Evolutionary conservation across 1,140 invertebrate genomes (phyloP).

Genomic region (Drosophila busckii): DNA sequence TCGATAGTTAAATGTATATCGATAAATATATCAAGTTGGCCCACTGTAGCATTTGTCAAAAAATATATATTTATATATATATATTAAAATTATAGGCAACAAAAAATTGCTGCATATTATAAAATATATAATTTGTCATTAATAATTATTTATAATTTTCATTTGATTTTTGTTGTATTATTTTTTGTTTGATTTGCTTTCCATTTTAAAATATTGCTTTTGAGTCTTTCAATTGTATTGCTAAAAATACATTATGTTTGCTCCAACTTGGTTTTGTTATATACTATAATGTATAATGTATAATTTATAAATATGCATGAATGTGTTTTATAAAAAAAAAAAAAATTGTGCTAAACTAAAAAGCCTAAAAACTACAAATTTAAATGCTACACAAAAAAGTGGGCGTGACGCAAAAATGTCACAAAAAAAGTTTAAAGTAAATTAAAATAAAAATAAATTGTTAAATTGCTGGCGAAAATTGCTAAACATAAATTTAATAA

Average conservation of each 20-base stretch:
- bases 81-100: conserved; percentile 18
- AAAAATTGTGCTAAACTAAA: conserved; percentile 70
- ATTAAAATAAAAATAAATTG: conserved; percentile 31
- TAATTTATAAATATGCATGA: conserved; percentile 41
- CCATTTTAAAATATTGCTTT: conserved; percentile 64
- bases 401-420: conserved; percentile 28
- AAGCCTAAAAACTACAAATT: conserved; percentile 39
- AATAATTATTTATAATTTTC: conserved; percentile 25
- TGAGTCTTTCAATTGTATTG: conserved; percentile 70
- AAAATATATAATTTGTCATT: conserved; percentile 6
- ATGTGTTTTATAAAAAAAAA: conserved; percentile 40
- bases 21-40: too few species aligned
- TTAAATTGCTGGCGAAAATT: conserved; percentile 56
- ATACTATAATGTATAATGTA: too few species aligned
- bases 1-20: too few species aligned
- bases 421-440: conserved; percentile 13
- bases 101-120: conserved; percentile 40
- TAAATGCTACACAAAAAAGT: conserved; percentile 66
- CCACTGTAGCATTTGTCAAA: too few species aligned
- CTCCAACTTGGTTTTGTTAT: too few species aligned
- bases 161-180: conserved; percentile 19
- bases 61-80: too few species aligned
- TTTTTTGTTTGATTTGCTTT: conserved; percentile 5
- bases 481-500: conserved; percentile 29
- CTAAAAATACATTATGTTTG: conserved; percentile 17